Evolutionary conservation across 1,140 invertebrate species (phyloP).

Genomic region (Formica selysi): DNA sequence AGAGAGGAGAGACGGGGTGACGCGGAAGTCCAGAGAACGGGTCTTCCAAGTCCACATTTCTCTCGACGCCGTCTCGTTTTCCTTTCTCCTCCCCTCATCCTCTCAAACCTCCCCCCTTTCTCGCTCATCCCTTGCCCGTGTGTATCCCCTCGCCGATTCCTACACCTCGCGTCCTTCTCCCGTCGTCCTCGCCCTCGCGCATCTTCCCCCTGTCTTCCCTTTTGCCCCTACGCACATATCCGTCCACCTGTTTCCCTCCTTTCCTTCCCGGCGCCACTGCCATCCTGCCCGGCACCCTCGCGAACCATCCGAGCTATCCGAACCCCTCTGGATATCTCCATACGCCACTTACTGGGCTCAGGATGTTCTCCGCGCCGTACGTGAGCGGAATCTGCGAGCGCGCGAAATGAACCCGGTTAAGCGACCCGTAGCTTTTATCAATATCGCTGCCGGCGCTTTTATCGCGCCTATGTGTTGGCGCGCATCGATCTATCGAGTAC

Average conservation of each 20-base stretch:
- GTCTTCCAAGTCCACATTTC: constrained; percentile 75
- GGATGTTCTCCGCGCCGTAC: constrained; percentile 80
- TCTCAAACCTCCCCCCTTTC: constrained; percentile 28
- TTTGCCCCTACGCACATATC: constrained; percentile 22
- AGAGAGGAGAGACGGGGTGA: constrained; percentile 30
- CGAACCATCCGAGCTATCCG: constrained; percentile 76
- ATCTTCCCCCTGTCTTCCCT: constrained; percentile 20
- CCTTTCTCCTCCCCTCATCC: constrained; percentile 22
- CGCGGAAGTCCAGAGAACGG: constrained; percentile 67
- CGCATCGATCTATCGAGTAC: constrained; percentile 18
- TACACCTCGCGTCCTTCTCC: constrained; percentile 53
- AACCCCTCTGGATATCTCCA: constrained; percentile 81
- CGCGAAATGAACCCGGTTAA: constrained; percentile 65
- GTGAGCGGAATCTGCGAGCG: constrained; percentile 66
- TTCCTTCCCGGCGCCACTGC: constrained; percentile 56
- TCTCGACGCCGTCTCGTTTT: constrained; percentile 65
- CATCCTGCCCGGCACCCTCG: constrained; percentile 70
- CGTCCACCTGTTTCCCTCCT: constrained; percentile 71
- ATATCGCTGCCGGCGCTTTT: constrained; percentile 41
- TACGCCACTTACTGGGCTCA: constrained; percentile 82
- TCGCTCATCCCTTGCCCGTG: constrained; percentile 47
- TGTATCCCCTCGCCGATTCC: constrained; percentile 57
- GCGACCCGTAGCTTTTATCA: constrained; percentile 59
- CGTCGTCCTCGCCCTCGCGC: constrained; percentile 53
- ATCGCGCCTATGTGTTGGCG: not conserved